Evolutionary conservation across 2,113 vertebrate genomes (phyloP), one percentile per base, ranked within the genome.

Genomic region (Pelvicachromis taeniatus): DNA sequence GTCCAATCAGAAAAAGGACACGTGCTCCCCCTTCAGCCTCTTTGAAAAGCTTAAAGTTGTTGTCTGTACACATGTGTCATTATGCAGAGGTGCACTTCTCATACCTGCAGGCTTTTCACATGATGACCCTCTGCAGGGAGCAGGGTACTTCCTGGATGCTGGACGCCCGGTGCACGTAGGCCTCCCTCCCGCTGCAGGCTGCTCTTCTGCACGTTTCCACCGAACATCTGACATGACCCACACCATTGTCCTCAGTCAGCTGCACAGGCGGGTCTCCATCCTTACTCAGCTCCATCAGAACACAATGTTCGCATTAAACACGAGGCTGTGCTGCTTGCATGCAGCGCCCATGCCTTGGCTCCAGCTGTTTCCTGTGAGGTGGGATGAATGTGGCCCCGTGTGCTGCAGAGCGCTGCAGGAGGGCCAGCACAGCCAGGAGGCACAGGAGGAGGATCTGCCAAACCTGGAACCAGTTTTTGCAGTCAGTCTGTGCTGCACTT

Each of bases 201-300:
- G 70, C 85, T 7, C 70, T 2, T 58, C 77, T 73, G 86, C 92
- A 93, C 90, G 91, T 95, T 84, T 54, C 75, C 82, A 86, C 45
- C 9, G 0, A 40, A 40, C 29, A 35, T 82, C 52, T 54, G 48
- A 87, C 33, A 11, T 16, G 33, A 82, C 61, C 19, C 48, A 9
- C 12, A 33, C 77, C 63, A 26, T 31, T 82, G 45, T 52, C 79
- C 42, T 40, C 65, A 68, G 38, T 55, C 52, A 35, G 70, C 58
- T 1, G 11, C 4, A 53, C 80, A 33, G 9, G 10, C 29, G 3
- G 7, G 10, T 33, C 65, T 85, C 50, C 40, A 21, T 68, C 21
- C 35, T 58, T 19, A 9, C 77, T 85, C 81, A 61, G 81, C 58
- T 68, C 40, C 7, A 52, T 45, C 77, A 1, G 55, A 42, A 84